Evolutionary conservation across 2,888 invertebrate species (phyloP).

Genomic region (Athalia circularis): DNA sequence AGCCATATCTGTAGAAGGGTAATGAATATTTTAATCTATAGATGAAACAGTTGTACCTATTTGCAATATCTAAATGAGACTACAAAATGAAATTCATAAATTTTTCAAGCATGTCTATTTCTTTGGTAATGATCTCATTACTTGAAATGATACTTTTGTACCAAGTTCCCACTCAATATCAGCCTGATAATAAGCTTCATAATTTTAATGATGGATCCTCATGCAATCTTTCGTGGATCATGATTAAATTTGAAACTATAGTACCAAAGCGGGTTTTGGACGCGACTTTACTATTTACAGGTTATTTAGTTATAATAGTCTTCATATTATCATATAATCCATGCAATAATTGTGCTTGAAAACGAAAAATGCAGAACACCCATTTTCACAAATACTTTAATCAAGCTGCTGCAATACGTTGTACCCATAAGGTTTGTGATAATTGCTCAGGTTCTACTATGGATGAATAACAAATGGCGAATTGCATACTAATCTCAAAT

Average conservation of each 20-base stretch:
- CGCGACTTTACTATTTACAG: too few species aligned
- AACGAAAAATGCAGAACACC: background rate
- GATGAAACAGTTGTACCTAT: constrained; percentile 4
- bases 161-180: too few species aligned
- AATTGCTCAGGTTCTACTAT: constrained; percentile 4
- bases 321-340: background rate
- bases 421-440: background rate
- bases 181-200: too few species aligned
- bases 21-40: constrained; percentile 21
- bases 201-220: too few species aligned
- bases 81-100: background rate
- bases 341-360: background rate
- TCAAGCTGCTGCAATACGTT: background rate
- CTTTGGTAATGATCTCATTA: background rate
- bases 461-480: background rate
- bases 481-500: background rate
- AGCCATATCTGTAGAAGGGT: constrained; percentile 33
- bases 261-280: too few species aligned
- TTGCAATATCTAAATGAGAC: constrained; percentile 3
- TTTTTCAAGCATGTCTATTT: background rate
- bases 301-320: too few species aligned
- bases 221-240: too few species aligned
- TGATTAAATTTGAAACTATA: too few species aligned
- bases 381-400: background rate
- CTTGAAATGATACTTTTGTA: too few species aligned